Base-by-base conservation (phyloP, 2,113 vertebrate genomes). In the Oplegnathus fasciatus region DNA sequence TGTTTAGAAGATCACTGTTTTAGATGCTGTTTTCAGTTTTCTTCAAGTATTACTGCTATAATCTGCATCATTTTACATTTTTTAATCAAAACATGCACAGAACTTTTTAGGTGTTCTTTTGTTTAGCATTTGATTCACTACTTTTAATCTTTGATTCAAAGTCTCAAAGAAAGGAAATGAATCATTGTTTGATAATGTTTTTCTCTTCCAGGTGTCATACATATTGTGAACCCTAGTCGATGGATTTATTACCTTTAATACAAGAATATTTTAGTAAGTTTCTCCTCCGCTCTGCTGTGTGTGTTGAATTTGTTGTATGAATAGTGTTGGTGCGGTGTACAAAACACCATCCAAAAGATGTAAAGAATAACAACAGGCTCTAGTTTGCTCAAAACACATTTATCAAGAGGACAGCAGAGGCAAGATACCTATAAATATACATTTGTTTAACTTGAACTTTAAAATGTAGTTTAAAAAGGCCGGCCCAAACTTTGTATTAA, bases 171-270 rank as follows among this genome's bases (percentile, higher is more conserved):
- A 64, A 37, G 46, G 3, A 22, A 66, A 32, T 30, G 28, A 44
- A 18, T 57, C 17, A 6, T 26, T 83, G 61, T n/a, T 52, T 76
- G 44, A 81, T 24, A 1, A n/a, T 57, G 40, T 20, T 74, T 72
- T 84, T 93, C 86, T 93, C 76, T 93, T 95, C 28, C 86, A 95
- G 94, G 94, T 93, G 91, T 93, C 86, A 83, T 55, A 90, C 88
- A 90, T 78, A 78, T 88, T 87, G 78, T 90, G 92, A 93, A 85
- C 74, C 78, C 83, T 91, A 91, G 93, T 95, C 93, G 84, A 96
- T 96, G 94, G 94, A 95, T 95, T 95, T 95, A 90, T 92, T 91
- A 94, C 92, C 86, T 85, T 90, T 91, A 91, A 93, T 67, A 91
- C 90, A 93, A 91, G 87, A 89, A 85, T 78, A 90, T 93, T 94